Conservation (phyloP, 2,797 vertebrate genomes). For the Mormyrops attenuatus region DNA sequence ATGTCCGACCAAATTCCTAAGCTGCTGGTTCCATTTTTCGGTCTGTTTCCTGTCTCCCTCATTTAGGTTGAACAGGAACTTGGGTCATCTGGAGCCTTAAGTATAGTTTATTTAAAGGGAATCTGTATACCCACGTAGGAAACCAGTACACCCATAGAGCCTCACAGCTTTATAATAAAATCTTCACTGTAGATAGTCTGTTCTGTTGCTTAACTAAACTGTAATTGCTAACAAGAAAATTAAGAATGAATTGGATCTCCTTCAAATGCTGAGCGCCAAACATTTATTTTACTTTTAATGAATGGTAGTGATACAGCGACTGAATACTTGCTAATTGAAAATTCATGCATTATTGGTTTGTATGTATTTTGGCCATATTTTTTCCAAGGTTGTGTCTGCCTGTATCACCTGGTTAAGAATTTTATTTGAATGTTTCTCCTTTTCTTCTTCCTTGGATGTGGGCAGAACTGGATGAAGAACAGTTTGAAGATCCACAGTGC, state of each 20-base stretch:
- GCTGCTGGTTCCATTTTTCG: neutral
- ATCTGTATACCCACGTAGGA: neutral
- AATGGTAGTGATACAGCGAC: neutral
- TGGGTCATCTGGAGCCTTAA: neutral
- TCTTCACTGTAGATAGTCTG: neutral
- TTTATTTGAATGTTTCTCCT: neutral
- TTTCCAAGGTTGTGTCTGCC: neutral
- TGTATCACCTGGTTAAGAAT: neutral
- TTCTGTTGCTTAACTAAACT: neutral
- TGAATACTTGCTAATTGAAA: neutral
- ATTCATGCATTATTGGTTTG: neutral
- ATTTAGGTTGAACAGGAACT: neutral
- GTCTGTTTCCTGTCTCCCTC: neutral
- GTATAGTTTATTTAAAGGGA: neutral
- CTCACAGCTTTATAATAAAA: neutral
- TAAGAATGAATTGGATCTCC: neutral
- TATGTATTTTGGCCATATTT: neutral
- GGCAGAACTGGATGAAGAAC: slow-evolving; percentile 94
- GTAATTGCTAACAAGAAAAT: neutral
- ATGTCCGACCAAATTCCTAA: neutral
- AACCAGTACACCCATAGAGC: neutral
- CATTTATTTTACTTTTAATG: neutral
- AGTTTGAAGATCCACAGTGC: slow-evolving; percentile 74
- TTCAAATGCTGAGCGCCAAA: neutral
- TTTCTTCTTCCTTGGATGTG: neutral